Percentiles rank a stretch among this genome's conserved stretches.
Evolutionary conservation across 2,888 invertebrate genomes (phyloP).

Genomic region (Laspeyria flexula): DNA sequence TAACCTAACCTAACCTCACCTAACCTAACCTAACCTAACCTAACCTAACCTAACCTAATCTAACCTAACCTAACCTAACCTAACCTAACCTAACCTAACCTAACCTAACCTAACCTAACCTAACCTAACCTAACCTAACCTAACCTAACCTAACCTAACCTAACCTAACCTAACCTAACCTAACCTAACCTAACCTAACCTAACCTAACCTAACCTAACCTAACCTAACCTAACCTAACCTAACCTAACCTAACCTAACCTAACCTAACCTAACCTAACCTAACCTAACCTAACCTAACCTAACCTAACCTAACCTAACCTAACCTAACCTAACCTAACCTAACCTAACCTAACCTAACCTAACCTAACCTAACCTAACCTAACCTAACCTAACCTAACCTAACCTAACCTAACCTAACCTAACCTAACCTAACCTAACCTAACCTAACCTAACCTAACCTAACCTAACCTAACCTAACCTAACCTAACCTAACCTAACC

Average conservation of each 20-base stretch:
- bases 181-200: conserved; percentile 8
- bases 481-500: conserved; percentile 1
- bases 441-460: conserved; percentile 13
- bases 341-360: conserved; percentile 4
- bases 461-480: background rate
- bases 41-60: conserved; percentile 8
- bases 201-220: conserved; percentile 8
- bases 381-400: conserved; percentile 14
- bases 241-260: conserved; percentile 12
- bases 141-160: conserved; percentile 8
- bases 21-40: conserved; percentile 8
- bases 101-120: conserved; percentile 8
- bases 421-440: conserved; percentile 14
- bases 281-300: conserved; percentile 15
- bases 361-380: conserved; percentile 14
- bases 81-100: conserved; percentile 8
- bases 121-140: conserved; percentile 8
- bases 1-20: conserved; percentile 8
- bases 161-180: conserved; percentile 8
- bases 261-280: conserved; percentile 15
- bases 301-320: conserved; percentile 15
- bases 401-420: conserved; percentile 14
- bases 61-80: conserved; percentile 8
- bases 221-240: conserved; percentile 8
- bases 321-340: conserved; percentile 14